Conservation (phyloP, 2,888 invertebrate species). For the Yponomeuta sedellus region DNA sequence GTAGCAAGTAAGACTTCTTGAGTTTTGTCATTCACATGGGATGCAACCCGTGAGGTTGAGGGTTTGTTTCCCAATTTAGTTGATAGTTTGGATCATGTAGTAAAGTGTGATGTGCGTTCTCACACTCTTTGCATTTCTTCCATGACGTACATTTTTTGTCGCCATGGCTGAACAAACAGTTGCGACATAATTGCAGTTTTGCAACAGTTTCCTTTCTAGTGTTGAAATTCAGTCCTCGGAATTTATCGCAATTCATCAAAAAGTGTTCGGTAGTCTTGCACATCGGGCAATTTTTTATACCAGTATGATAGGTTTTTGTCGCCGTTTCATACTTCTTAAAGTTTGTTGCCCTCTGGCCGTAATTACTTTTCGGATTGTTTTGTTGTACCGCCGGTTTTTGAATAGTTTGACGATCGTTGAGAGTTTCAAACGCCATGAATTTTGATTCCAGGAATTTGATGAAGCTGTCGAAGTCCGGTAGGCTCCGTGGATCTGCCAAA, state of each 20-base stretch:
- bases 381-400: not conserved
- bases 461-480: constrained; percentile 20
- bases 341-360: not conserved
- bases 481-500: constrained; percentile 16
- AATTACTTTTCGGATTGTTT: not conserved
- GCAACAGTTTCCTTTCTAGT: constrained; percentile 15
- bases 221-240: constrained; percentile 11
- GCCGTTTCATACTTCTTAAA: not conserved
- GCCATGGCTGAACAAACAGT: constrained; percentile 23
- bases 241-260: constrained; percentile 22
- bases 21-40: constrained; percentile 2
- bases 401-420: too few species aligned
- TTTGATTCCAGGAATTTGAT: constrained; percentile 22
- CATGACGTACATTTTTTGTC: constrained; percentile 18
- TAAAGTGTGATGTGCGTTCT: constrained; percentile 22
- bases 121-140: constrained; percentile 24
- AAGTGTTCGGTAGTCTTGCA: constrained; percentile 20
- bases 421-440: constrained; percentile 24
- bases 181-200: constrained; percentile 22
- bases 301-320: constrained; percentile 11
- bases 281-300: constrained; percentile 19
- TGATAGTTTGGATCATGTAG: constrained; percentile 17
- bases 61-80: constrained; percentile 5
- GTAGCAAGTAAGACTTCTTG: constrained; percentile 19
- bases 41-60: not conserved